Evolutionary conservation across 1,140 invertebrate genomes (phyloP), one percentile per base, ranked within the genome.

Genomic region (Pogonomyrmex barbatus): DNA sequence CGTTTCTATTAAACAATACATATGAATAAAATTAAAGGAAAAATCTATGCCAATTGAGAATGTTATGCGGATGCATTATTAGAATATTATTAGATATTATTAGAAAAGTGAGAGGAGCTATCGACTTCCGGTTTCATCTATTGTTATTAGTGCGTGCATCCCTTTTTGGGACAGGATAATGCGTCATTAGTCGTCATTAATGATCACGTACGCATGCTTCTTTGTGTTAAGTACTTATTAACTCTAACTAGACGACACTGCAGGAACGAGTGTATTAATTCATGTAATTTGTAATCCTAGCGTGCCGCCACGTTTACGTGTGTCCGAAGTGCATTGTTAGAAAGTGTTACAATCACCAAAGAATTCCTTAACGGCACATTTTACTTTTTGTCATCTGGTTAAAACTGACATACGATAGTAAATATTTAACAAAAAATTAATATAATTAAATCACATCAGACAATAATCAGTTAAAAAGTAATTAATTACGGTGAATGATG

Each of bases 141-240:
- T 85, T 78, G 82, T 75, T 68, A 45, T 60, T 60, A 58, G 39
- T 14, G 33, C 65, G 17, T 47, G 39, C n/a, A 36, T 60, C 24
- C 36, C 33, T 83, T 82, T 83, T 75, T 47, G 54, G 75, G 65
- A 36, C 76, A 87, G 76, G 60, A 54, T 89, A 71, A 77, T 87
- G 52, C 76, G 52, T 83, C 84, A 83, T 89, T 89, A 85, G 24
- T 84, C 47, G 63, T 89, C 87, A 83, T 89, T 89, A 89, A 89
- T 89, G 85, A 89, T 77, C 60, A 79, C 65, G 67, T 67, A 60
- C 70, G 71, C 24, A 39, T 30, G 36, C 77, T 67, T 47, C 85
- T 88, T 87, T 89, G 88, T 78, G 88, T 89, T 89, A 89, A 89
- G 86, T 58, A 67, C 84, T 89, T 83, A 88, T 89, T 89, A 89